Conservation (phyloP, 1,140 invertebrate species). For the Doryteuthis pealeii region DNA sequence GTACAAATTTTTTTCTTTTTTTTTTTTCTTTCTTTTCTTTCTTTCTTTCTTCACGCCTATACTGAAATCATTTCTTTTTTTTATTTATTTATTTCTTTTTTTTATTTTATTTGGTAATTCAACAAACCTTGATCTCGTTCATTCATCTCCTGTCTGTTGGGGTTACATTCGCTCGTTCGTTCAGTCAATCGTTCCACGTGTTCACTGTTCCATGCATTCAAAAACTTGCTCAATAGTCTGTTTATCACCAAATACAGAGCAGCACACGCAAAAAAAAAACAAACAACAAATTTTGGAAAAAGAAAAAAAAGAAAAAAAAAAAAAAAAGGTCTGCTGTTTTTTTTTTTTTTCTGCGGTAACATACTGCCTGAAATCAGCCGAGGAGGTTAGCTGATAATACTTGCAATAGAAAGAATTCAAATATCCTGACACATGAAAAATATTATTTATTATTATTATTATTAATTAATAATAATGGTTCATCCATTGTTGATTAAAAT, state of each 20-base stretch:
- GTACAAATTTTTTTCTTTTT: background rate
- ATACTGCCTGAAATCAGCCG: no score
- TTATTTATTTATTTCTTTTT: background rate
- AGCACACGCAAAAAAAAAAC: no score
- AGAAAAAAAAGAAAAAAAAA: no score
- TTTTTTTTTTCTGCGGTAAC: no score
- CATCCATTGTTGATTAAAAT: background rate
- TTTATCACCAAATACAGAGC: background rate
- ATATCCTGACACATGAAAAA: constrained; percentile 8
- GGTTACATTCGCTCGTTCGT: no score
- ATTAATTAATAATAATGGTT: no score
- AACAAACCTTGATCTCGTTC: background rate
- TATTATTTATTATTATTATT: background rate
- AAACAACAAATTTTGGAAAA: no score
- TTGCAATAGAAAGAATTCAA: background rate
- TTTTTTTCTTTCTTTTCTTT: background rate
- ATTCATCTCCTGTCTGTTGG: no score
- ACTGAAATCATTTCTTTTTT: background rate
- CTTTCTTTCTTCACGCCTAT: no score
- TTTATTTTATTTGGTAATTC: background rate
- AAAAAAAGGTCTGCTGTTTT: no score
- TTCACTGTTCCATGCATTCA: no score
- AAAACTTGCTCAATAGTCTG: background rate
- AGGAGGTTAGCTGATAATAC: background rate
- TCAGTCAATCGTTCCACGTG: no score